These are phyloP conservation scores for Theonella swinhoei DNA, from an alignment of 37 sponge, comb jelly and placozoan genomes.

Conservation along the genomic window DNA sequence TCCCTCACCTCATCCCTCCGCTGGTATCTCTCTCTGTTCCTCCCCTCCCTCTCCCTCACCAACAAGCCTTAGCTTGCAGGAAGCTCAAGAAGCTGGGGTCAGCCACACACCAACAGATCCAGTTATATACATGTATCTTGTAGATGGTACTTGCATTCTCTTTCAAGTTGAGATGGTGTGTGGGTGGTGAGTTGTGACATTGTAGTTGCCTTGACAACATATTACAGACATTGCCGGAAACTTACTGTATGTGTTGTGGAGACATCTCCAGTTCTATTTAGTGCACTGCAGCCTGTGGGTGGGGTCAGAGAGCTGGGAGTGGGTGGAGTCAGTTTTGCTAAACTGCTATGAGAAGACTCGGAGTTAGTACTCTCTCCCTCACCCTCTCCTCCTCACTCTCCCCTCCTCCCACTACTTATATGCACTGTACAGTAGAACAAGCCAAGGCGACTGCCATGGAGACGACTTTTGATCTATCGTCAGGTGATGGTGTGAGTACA, in stretches of 20 bases:
- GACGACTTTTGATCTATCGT: constrained; percentile 46
- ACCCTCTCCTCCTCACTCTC: too few relatives aligned
- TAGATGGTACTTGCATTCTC: too few relatives aligned
- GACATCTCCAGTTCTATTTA: constrained; percentile 88
- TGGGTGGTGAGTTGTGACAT: too few relatives aligned
- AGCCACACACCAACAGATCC: constrained; percentile 46
- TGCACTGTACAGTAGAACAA: neutral
- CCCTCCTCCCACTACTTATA: neutral
- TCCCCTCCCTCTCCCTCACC: constrained; percentile 33
- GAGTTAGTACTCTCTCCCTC: neutral
- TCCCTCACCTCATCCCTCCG: too few relatives aligned
- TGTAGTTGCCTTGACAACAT: constrained; percentile 2
- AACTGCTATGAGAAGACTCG: constrained; percentile 40
- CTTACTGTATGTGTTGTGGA: constrained; percentile 85
- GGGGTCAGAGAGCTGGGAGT: neutral
- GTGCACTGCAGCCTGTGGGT: constrained; percentile 71
- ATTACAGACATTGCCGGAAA: constrained; percentile 86
- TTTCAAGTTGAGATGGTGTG: too few relatives aligned
- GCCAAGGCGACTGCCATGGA: neutral
- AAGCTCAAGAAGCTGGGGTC: constrained; percentile 34
- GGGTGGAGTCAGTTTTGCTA: neutral
- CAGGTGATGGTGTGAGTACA: constrained; percentile 29
- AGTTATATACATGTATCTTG: constrained; percentile 69
- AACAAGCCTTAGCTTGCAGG: constrained; percentile 39
- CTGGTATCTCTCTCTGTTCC: neutral